Percentiles rank a stretch among this genome's conserved stretches.
Evolutionary conservation across 1,140 invertebrate genomes (phyloP).

Genomic region (Saccostrea cuccullata): DNA sequence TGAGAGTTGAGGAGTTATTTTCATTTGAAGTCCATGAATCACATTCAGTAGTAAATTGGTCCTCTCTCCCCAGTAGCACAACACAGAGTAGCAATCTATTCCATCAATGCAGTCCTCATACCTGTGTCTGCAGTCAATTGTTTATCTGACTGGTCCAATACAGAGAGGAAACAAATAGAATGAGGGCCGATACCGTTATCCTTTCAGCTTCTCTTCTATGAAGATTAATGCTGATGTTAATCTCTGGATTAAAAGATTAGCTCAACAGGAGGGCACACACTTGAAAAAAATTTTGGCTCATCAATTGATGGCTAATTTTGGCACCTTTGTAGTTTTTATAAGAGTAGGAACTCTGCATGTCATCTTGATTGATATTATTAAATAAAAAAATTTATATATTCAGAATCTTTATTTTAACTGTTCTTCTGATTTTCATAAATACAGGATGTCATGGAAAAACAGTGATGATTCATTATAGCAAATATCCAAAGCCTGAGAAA

Average conservation of each 20-base stretch:
- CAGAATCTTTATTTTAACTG: too few relatives aligned
- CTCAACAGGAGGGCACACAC: neutral
- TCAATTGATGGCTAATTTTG: too few relatives aligned
- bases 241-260: neutral
- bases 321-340: neutral
- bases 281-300: neutral
- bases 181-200: neutral
- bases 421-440: too few relatives aligned
- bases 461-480: neutral
- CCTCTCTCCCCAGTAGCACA: neutral
- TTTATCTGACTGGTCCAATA: neutral
- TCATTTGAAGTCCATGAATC: neutral
- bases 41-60: neutral
- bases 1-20: neutral
- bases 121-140: neutral
- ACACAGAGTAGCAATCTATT: conserved; percentile 13
- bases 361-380: neutral
- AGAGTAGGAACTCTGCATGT: neutral
- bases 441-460: neutral
- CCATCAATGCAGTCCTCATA: conserved; percentile 17
- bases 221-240: neutral
- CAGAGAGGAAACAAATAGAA: neutral
- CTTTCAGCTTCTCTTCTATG: neutral
- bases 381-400: neutral
- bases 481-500: neutral